Base-by-base conservation (phyloP, 2,888 invertebrate species). In the Serripes groenlandicus region DNA sequence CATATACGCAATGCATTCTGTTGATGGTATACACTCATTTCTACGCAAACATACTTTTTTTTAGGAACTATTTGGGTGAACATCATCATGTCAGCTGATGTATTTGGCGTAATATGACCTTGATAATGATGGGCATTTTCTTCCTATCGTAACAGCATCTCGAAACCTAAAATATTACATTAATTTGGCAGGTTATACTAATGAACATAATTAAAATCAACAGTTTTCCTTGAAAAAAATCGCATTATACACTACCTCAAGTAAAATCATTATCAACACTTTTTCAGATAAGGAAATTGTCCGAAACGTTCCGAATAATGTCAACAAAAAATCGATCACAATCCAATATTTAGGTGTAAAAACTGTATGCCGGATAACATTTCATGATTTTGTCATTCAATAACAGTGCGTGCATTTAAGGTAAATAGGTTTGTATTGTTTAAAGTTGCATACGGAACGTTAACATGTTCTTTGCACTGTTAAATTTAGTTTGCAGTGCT, bases 261-360 rank as follows among this genome's bases (percentile, higher is more conserved):
- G 30, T 5, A 60, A 54, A 30, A 32, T 60, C 5, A 1, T 4
- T 18, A 9, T 60, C 11, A 60, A 60, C 60, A 30, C 30, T 60
- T 60, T 60, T 28, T 32, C 32, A 11, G 11, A 18, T 18, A 60
- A 30, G 15, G 60, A 60, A 30, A 60, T 23, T 60, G 23, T 2
- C 64, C 35, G 37, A 64, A 37, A 5, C 26, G 32, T 15, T 81
- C 77, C 81, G 81, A 68, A 69, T 81, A 58, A 77, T 81, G 73
- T 77, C 81, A 81, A 81, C 81, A 81, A 81, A 74, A 81, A 81
- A 64, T 64, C 64, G 32, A 64, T 64, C 26, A 18, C 64, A 21
- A 37, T 35, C 37, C 64, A 64, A 64, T 64, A n/a, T n/a, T n/a
- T n/a, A 64, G 37, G 64, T 35, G 37, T 23, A 35, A 64, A 64